Conservation (phyloP, 1,140 invertebrate species). For the Amphibalanus amphitrite region DNA sequence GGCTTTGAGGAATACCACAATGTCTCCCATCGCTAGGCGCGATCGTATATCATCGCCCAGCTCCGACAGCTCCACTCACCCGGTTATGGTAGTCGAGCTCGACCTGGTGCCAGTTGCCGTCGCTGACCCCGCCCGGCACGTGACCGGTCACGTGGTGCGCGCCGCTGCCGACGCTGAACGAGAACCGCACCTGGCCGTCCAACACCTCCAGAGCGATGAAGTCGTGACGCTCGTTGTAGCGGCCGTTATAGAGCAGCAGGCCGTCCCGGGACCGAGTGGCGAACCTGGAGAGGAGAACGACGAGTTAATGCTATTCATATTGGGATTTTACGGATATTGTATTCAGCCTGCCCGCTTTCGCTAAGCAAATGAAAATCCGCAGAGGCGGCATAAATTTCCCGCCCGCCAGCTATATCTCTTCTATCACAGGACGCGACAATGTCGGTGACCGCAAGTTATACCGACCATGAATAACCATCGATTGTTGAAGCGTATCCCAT, state of each 20-base stretch:
- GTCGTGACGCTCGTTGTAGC: slow-evolving; percentile 88
- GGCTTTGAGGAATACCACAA: too few species aligned
- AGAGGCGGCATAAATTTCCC: too few species aligned
- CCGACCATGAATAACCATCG: too few species aligned
- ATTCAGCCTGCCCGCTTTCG: neutral
- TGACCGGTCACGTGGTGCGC: slow-evolving; percentile 46
- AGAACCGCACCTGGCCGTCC: slow-evolving; percentile 58
- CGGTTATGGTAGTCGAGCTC: slow-evolving; percentile 71
- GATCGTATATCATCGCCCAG: too few species aligned
- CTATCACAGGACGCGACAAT: too few species aligned
- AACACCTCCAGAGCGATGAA: slow-evolving; percentile 78
- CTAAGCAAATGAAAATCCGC: neutral
- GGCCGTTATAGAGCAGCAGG: slow-evolving; percentile 79
- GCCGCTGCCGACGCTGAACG: slow-evolving; percentile 67
- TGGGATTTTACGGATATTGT: neutral
- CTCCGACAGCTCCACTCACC: too few species aligned
- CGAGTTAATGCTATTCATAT: neutral
- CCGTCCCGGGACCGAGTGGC: slow-evolving; percentile 68
- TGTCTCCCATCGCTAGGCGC: too few species aligned
- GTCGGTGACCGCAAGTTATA: too few species aligned
- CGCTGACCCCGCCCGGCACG: slow-evolving; percentile 53
- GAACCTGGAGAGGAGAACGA: slow-evolving; percentile 38
- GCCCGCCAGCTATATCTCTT: too few species aligned
- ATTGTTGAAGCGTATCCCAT: too few species aligned
- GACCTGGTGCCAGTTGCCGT: slow-evolving; percentile 88